These are phyloP conservation scores for Drosophila pseudoobscura DNA, from an alignment of 1,140 invertebrate species.

Conservation along the genomic window DNA sequence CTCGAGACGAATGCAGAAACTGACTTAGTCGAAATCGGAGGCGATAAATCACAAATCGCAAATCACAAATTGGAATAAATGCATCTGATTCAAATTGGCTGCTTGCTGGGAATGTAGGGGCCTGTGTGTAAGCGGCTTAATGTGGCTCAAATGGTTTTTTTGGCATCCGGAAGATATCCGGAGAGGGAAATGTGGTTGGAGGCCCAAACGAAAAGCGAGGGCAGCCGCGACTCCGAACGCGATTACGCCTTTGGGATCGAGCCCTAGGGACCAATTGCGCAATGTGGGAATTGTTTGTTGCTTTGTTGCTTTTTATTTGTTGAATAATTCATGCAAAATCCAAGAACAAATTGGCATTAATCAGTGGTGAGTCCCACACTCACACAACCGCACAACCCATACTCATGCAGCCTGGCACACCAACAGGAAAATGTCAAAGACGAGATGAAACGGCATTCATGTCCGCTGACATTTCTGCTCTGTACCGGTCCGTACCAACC, in stretches of 20 bases:
- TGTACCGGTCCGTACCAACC: constrained; percentile 18
- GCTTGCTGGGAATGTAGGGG: constrained; percentile 15
- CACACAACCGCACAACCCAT: constrained; percentile 17
- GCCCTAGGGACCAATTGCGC: constrained; percentile 28
- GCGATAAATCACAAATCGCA: too few relatives aligned
- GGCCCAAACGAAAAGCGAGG: neutral
- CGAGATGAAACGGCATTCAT: constrained; percentile 41
- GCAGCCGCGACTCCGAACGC: neutral
- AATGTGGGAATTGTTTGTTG: constrained; percentile 29
- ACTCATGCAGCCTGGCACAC: neutral
- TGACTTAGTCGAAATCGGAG: too few relatives aligned
- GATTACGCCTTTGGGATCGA: constrained; percentile 8
- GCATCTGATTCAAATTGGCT: neutral
- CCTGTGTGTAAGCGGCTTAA: constrained; percentile 58
- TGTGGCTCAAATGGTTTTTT: constrained; percentile 59
- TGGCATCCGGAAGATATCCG: too few relatives aligned
- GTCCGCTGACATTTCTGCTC: constrained; percentile 41
- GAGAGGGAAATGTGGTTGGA: too few relatives aligned
- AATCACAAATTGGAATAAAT: too few relatives aligned
- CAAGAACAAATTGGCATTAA: constrained; percentile 69
- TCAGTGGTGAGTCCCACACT: constrained; percentile 61
- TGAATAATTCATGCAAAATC: constrained; percentile 72
- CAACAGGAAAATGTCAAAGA: constrained; percentile 14
- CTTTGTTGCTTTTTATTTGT: constrained; percentile 39
- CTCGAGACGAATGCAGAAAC: too few relatives aligned